Evolutionary conservation across 2,888 invertebrate species (phyloP), one percentile per base, ranked within the genome.

Genomic region (Melikaiella ostensackeni): DNA sequence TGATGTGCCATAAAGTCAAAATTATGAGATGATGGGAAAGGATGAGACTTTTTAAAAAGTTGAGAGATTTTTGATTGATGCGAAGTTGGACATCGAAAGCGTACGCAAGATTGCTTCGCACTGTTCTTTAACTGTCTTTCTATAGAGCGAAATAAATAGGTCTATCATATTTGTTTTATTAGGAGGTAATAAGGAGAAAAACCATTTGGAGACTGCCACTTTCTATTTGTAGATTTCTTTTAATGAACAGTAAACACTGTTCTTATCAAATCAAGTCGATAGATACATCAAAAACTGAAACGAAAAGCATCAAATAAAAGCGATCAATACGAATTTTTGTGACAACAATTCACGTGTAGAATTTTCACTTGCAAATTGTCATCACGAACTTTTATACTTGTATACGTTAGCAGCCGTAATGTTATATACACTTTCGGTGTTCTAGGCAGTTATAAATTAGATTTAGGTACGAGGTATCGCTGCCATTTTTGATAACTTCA

Each of bases 1-100:
- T 70, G 70, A 70, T 70, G 70, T 70, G 70, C 70, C 70, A 70
- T 70, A 70, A 66, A 33, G 70, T 70, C 70, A 50, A 70, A 70
- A 70, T 70, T 70, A n/a, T 50, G 50, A 50, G 46, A n/a, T n/a
- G 70, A 50, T 70, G 50, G n/a, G 27, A 70, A 46, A 27, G 30
- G 46, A 27, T 70, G 19, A 30, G 30, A 70, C 66, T 70, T 30
- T 63, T 13, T 27, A 11, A 55, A 9, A 21, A 21, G 55, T 55
- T 55, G 55, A 11, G 55, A 55, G 55, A 66, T 66, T 46, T 66
- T 46, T 46, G 42, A n/a, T 70, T 70, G 4, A 55, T 33, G 46
- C 66, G 46, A 70, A 50, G 46, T 46, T 42, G n/a, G 27, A 70
- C 46, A 70, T 50, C 30, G 70, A 70, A 50, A 33, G 63, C 35